Evolutionary conservation across 2,797 vertebrate genomes (phyloP).

Genomic region (Microchirus variegatus): DNA sequence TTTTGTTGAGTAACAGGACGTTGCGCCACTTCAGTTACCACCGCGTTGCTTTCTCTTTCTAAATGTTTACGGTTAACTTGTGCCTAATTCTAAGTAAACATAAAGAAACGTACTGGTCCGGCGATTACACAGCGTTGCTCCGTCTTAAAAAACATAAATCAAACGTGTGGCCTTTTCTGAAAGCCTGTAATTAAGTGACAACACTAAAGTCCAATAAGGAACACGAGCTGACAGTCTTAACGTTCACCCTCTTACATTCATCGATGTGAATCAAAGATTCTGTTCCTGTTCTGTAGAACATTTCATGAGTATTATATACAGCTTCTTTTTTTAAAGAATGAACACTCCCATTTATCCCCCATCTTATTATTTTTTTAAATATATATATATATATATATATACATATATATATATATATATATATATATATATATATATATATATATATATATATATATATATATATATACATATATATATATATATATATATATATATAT

Average conservation of each 20-base stretch:
- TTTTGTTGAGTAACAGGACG: slow-evolving; percentile 41
- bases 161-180: slow-evolving; percentile 75
- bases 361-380: not conserved
- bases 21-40: slow-evolving; percentile 38
- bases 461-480: no score
- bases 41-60: slow-evolving; percentile 58
- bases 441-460: no score
- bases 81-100: slow-evolving; percentile 82
- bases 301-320: slow-evolving; percentile 26
- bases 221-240: slow-evolving; percentile 55
- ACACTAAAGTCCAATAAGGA: slow-evolving; percentile 42
- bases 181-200: slow-evolving; percentile 65
- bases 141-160: slow-evolving; percentile 65
- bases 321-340: slow-evolving; percentile 6
- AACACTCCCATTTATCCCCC: slow-evolving; percentile 36
- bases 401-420: no score
- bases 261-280: slow-evolving; percentile 50
- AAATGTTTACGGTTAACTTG: slow-evolving; percentile 84
- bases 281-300: slow-evolving; percentile 24
- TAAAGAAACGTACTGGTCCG: slow-evolving; percentile 52
- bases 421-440: no score
- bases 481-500: no score
- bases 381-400: no score
- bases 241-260: slow-evolving; percentile 29
- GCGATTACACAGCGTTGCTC: slow-evolving; percentile 53